Conservation (phyloP, 2,888 invertebrate species). For the Meteorus colon region DNA sequence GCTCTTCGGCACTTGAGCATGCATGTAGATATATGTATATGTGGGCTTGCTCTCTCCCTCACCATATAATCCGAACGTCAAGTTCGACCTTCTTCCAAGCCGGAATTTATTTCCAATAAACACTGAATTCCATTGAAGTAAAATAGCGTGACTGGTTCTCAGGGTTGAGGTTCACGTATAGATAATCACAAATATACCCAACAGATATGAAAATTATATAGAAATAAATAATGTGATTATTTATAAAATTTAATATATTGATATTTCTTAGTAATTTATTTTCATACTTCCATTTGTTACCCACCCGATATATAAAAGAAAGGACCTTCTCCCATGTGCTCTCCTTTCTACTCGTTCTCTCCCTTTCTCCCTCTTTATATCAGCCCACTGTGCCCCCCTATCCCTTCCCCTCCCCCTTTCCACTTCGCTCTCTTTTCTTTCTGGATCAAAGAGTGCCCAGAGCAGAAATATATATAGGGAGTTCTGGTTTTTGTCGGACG, state of each 20-base stretch:
- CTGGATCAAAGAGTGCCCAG: conserved; percentile 47
- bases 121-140: conserved; percentile 25
- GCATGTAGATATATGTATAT: conserved; percentile 8
- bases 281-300: background rate
- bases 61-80: conserved; percentile 14
- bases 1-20: background rate
- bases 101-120: conserved; percentile 25
- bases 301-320: background rate
- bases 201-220: conserved; percentile 11
- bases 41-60: background rate
- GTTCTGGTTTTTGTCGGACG: conserved; percentile 56
- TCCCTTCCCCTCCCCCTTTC: background rate
- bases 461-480: conserved; percentile 39
- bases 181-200: conserved; percentile 8
- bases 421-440: conserved; percentile 18
- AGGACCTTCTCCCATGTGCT: background rate
- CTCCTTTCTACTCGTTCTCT: background rate
- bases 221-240: background rate
- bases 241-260: background rate
- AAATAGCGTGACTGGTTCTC: conserved; percentile 19
- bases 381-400: background rate
- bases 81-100: conserved; percentile 21
- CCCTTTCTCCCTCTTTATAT: background rate
- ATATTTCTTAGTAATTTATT: background rate
- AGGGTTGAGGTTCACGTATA: conserved; percentile 8